These are phyloP conservation scores for Carlito syrichta DNA, from an alignment of 2,113 vertebrate genomes.

Conservation along the genomic window DNA sequence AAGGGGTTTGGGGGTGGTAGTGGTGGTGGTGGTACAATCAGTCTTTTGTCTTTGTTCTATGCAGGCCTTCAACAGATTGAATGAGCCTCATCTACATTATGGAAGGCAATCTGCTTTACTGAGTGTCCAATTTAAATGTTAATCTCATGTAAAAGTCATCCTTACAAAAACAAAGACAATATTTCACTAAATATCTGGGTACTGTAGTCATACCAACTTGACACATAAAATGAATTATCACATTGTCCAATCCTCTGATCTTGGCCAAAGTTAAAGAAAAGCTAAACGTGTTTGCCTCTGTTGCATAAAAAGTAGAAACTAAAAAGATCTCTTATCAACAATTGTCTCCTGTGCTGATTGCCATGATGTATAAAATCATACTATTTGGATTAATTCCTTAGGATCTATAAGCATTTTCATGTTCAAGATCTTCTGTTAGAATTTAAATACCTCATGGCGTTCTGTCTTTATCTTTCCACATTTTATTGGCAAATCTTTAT, in stretches of 20 bases:
- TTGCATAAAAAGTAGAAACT: background rate
- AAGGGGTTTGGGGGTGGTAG: background rate
- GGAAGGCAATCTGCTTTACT: background rate
- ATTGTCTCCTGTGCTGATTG: background rate
- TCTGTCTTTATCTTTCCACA: background rate
- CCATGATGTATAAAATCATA: background rate
- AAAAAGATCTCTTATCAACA: background rate
- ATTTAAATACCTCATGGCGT: background rate
- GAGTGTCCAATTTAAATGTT: background rate
- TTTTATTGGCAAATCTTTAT: background rate
- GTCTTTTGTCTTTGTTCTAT: background rate
- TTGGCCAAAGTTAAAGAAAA: background rate
- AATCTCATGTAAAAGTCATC: background rate
- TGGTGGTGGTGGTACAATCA: background rate
- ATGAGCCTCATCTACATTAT: background rate
- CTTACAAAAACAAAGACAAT: background rate
- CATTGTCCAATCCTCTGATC: background rate
- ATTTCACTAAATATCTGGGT: background rate
- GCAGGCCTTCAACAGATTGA: background rate
- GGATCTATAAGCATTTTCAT: background rate
- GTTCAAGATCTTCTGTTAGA: background rate
- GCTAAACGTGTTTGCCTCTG: background rate
- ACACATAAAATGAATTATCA: background rate
- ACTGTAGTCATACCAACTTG: background rate
- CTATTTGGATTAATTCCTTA: background rate